A percentile compares a stretch with the other conserved stretches of the same genome.
phyloP scores from a whole-genome alignment of 2,888 invertebrate genomes.

The Eurytoma adleriae region DNA sequence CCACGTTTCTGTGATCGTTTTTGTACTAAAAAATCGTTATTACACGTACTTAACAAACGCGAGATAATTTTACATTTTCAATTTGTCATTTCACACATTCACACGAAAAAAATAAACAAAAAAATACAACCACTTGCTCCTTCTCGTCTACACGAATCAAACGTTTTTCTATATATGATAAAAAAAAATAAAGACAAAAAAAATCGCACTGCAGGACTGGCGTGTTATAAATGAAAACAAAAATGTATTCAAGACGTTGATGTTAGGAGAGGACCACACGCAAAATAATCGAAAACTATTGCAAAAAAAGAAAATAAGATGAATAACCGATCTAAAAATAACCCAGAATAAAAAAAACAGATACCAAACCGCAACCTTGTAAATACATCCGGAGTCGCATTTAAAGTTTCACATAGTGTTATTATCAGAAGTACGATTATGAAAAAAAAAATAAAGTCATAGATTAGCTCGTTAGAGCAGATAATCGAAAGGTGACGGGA shows the following conservation, averaged over 20 bases:
- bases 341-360: constrained; percentile 2
- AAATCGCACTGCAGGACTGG: constrained; percentile 26
- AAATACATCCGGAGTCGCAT: constrained; percentile 50
- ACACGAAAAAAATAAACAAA: constrained; percentile 20
- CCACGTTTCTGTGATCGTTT: constrained; percentile 58
- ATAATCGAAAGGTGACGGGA: constrained; percentile 3
- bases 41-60: constrained; percentile 49
- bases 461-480: constrained; percentile 37
- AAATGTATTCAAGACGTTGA: constrained; percentile 4
- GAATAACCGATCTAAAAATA: constrained; percentile 11
- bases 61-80: constrained; percentile 54
- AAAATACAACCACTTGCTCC: constrained; percentile 45
- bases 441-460: constrained; percentile 29
- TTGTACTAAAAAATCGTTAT: constrained; percentile 55
- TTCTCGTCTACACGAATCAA: constrained; percentile 53
- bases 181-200: constrained; percentile 30
- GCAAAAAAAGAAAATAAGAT: constrained; percentile 44
- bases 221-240: constrained; percentile 32
- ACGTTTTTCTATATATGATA: constrained; percentile 52
- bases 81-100: constrained; percentile 49
- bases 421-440: constrained; percentile 41
- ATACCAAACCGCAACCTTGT: constrained; percentile 42
- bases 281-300: constrained; percentile 58
- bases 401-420: constrained; percentile 51
- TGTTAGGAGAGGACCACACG: constrained; percentile 54